Evolutionary conservation across 2,797 vertebrate genomes (phyloP).

Genomic region (Spheniscus humboldti): DNA sequence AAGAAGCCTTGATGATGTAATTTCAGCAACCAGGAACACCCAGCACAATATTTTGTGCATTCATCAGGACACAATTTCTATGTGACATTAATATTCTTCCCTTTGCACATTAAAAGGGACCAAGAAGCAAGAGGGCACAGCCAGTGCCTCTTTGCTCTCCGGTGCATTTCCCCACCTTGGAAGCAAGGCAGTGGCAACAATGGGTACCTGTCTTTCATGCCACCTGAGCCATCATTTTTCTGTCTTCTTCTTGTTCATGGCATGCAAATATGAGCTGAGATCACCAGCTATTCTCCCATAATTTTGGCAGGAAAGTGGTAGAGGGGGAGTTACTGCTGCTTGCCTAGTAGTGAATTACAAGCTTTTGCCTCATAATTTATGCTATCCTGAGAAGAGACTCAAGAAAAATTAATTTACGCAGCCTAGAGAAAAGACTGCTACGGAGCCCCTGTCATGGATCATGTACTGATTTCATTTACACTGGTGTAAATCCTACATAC

Average conservation of each 20-base stretch:
- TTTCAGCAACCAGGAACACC: conserved; percentile 43
- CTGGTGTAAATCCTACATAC: conserved; percentile 16
- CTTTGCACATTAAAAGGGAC: neutral
- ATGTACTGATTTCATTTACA: conserved; percentile 16
- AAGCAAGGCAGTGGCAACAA: neutral
- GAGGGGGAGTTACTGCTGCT: conserved; percentile 25
- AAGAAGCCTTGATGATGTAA: neutral
- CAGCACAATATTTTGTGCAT: conserved; percentile 12
- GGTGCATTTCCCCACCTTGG: neutral
- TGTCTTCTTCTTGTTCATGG: neutral
- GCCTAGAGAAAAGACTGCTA: neutral
- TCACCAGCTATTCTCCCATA: neutral
- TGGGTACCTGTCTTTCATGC: neutral
- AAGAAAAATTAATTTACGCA: conserved; percentile 47
- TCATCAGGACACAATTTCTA: conserved; percentile 15
- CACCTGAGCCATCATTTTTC: neutral
- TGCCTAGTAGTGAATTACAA: neutral
- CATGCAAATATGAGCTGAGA: conserved; percentile 18
- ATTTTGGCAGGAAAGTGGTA: conserved; percentile 21
- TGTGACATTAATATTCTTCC: neutral
- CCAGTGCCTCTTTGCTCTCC: neutral
- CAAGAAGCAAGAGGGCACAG: neutral
- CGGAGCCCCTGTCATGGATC: conserved; percentile 23
- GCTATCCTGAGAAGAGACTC: conserved; percentile 2
- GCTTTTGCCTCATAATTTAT: conserved; percentile 41